These are phyloP conservation scores for Ammodramus savannarum DNA, from an alignment of 2,113 vertebrate genomes.

Conservation along the genomic window DNA sequence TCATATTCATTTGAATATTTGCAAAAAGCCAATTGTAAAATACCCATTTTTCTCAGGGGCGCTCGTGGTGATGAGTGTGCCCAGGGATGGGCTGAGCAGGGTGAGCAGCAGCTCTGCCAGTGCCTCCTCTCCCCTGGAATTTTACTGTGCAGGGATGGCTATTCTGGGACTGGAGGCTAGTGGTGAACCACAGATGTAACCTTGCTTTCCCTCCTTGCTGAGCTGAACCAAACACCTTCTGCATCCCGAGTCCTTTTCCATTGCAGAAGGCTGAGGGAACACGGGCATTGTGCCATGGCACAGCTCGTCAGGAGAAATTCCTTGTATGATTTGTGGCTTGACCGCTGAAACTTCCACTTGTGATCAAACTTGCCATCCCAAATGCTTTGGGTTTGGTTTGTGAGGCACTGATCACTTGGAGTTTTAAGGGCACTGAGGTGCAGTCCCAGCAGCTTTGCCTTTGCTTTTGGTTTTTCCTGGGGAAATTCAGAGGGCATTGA, in stretches of 20 bases:
- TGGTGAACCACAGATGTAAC: not conserved
- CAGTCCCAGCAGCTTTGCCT: not conserved
- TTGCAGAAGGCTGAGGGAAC: rapidly evolving
- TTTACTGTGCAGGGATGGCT: not conserved
- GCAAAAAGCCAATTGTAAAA: no score
- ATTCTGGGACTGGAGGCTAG: not conserved
- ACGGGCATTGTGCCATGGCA: rapidly evolving
- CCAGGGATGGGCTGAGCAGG: rapidly evolving
- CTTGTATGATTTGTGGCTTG: not conserved
- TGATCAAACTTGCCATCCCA: not conserved
- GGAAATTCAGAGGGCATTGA: not conserved
- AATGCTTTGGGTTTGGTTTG: not conserved
- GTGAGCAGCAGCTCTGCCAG: not conserved
- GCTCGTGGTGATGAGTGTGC: rapidly evolving
- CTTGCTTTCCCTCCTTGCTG: not conserved
- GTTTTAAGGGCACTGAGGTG: not conserved
- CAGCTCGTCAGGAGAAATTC: rapidly evolving
- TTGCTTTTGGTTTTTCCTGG: not conserved
- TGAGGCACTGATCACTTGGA: rapidly evolving
- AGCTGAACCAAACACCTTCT: not conserved
- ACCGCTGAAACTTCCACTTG: not conserved
- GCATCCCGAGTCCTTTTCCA: not conserved
- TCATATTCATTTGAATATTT: no score
- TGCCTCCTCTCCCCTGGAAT: not conserved
- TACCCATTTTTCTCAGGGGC: not conserved